Evolutionary conservation across 2,888 invertebrate species (phyloP).

Genomic region (Agonopterix heracliana): DNA sequence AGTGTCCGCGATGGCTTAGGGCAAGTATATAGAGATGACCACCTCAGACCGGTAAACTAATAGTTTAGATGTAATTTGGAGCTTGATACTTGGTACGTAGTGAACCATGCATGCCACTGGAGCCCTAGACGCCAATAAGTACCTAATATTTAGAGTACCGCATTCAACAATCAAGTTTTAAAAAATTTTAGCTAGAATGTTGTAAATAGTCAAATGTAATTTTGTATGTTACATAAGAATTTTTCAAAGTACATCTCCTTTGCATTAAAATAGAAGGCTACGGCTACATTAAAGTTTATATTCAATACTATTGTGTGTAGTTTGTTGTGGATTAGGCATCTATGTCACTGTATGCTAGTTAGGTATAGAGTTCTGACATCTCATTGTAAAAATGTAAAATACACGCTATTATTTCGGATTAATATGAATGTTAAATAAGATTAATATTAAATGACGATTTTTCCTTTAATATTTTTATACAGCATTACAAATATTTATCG

Average conservation of each 20-base stretch:
- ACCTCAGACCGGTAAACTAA: slow-evolving; percentile 15
- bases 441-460: slow-evolving; percentile 67
- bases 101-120: slow-evolving; percentile 54
- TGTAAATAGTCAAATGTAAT: slow-evolving; percentile 72
- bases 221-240: slow-evolving; percentile 69
- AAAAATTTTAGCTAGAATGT: slow-evolving; percentile 60
- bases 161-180: slow-evolving; percentile 31
- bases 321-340: slow-evolving; percentile 71
- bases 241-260: slow-evolving; percentile 70
- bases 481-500: slow-evolving; percentile 73
- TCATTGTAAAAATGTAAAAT: slow-evolving; percentile 75
- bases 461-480: slow-evolving; percentile 77
- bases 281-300: slow-evolving; percentile 61
- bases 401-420: slow-evolving; percentile 66
- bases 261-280: slow-evolving; percentile 67
- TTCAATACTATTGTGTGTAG: slow-evolving; percentile 69
- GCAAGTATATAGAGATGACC: slow-evolving; percentile 16
- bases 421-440: slow-evolving; percentile 69
- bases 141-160: slow-evolving; percentile 57
- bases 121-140: slow-evolving; percentile 58
- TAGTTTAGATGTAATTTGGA: slow-evolving; percentile 35
- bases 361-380: slow-evolving; percentile 60
- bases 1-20: slow-evolving; percentile 17
- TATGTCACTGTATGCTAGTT: slow-evolving; percentile 68
- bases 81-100: slow-evolving; percentile 55